Evolutionary conservation across 1,140 invertebrate genomes (phyloP), one percentile per base, ranked within the genome.

Genomic region (Lepidurus apus): DNA sequence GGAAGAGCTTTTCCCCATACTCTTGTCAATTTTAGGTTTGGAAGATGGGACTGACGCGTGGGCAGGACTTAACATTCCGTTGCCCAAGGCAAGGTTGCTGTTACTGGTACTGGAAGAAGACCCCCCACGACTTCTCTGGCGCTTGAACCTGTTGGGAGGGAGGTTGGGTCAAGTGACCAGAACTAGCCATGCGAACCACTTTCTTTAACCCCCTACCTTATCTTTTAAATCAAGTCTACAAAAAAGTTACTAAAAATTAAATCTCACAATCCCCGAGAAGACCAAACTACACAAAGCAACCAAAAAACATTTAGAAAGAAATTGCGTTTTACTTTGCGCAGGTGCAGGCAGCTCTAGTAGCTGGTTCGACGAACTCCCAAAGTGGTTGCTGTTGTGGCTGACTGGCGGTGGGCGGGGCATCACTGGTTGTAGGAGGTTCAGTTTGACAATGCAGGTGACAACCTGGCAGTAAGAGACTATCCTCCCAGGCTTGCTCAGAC

Each of bases 331-430:
- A 90, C 89, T 89, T 90, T 84, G 91, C 91, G 87, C 94, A 95
- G 83, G 89, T 89, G 86, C 93, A 96, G 81, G 87, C 88, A 82
- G 90, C 89, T 86, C 93, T 94, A 83, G 91, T 88, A 78, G 91
- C 91, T 80, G 94, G 91, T 87, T 98, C 95, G 74, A 90, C 88
- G 86, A 96, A 96, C 83, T 95, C 93, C 91, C 94, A 96, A 45
- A 45, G 9, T 24, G 45, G 44, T 24, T 65, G 76, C 17, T 91
- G 90, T 44, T 89, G 90, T 78, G 80, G 81, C 42, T 79, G 77
- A 26, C 83, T 79, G 11, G 84, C 83, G n/a, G 81, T 78, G 21
- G 80, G 80, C 47, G 78, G 74, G n/a, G 80, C 53, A 80, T 80
- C 78, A 10, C 79, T 80, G 77, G 80, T 74, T 7, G 81, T 76